A percentile compares a stretch with the other conserved stretches of the same genome.
Evolutionary conservation across 2,113 vertebrate species (phyloP).

Genomic region (Myotis yumanensis): DNA sequence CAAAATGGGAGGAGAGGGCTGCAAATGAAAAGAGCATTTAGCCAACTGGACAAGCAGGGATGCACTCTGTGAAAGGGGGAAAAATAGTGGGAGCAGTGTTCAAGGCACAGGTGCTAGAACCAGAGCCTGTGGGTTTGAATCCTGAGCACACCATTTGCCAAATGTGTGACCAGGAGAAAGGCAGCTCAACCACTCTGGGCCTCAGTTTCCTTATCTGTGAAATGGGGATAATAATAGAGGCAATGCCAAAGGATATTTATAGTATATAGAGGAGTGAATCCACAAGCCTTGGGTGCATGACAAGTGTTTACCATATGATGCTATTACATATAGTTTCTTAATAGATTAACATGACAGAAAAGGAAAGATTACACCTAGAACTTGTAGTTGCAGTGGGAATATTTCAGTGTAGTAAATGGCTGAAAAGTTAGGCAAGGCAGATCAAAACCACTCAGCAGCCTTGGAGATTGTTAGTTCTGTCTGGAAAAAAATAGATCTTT

Average conservation of each 20-base stretch:
- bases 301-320: neutral
- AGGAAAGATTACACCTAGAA: neutral
- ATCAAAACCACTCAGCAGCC: neutral
- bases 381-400: neutral
- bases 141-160: neutral
- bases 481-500: neutral
- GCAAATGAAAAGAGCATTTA: neutral
- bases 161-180: neutral
- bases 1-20: neutral
- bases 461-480: neutral
- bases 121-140: neutral
- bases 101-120: neutral
- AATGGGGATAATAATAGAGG: neutral
- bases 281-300: neutral
- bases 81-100: neutral
- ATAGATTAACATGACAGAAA: neutral
- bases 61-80: neutral
- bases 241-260: neutral
- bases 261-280: neutral
- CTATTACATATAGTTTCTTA: neutral
- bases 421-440: neutral
- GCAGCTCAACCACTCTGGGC: neutral
- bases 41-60: neutral
- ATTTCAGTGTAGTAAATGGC: neutral
- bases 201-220: neutral